Conservation (phyloP, 2,888 invertebrate species). For the Drosophila colorata region DNA sequence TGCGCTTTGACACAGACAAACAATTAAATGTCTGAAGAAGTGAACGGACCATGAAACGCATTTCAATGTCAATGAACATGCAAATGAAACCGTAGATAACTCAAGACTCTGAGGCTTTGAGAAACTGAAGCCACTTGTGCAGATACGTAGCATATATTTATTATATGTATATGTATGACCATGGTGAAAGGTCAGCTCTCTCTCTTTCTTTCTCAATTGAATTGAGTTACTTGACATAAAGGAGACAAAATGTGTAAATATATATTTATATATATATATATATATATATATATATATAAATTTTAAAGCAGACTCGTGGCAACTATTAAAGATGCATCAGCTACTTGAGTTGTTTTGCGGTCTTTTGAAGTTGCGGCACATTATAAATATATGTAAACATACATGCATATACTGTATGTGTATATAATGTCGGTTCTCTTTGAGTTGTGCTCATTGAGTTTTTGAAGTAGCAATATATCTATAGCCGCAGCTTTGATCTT, state of each 20-base stretch:
- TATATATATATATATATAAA: constrained; percentile 38
- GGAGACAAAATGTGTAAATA: constrained; percentile 49
- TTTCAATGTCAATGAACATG: constrained; percentile 74
- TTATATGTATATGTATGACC: background rate
- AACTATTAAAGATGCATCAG: constrained; percentile 35
- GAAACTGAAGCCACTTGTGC: constrained; percentile 26
- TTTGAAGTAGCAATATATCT: constrained; percentile 25
- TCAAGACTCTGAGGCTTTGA: constrained; percentile 18
- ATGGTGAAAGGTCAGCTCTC: constrained; percentile 53
- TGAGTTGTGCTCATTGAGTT: constrained; percentile 36
- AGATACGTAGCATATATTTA: constrained; percentile 11
- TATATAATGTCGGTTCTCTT: constrained; percentile 39
- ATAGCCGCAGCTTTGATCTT: constrained; percentile 64
- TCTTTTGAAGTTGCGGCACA: constrained; percentile 45
- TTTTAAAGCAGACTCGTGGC: constrained; percentile 52
- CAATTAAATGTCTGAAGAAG: constrained; percentile 66
- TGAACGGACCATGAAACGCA: constrained; percentile 76
- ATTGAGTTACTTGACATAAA: constrained; percentile 62
- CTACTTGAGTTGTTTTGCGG: constrained; percentile 44
- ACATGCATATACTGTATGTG: background rate
- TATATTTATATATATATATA: constrained; percentile 32
- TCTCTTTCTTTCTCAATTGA: constrained; percentile 46
- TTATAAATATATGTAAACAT: constrained; percentile 20
- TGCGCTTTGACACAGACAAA: constrained; percentile 38
- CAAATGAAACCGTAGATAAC: constrained; percentile 52